Evolutionary conservation across 2,888 invertebrate genomes (phyloP), one percentile per base, ranked within the genome.

Genomic region (Holacanthella duospinosa): DNA sequence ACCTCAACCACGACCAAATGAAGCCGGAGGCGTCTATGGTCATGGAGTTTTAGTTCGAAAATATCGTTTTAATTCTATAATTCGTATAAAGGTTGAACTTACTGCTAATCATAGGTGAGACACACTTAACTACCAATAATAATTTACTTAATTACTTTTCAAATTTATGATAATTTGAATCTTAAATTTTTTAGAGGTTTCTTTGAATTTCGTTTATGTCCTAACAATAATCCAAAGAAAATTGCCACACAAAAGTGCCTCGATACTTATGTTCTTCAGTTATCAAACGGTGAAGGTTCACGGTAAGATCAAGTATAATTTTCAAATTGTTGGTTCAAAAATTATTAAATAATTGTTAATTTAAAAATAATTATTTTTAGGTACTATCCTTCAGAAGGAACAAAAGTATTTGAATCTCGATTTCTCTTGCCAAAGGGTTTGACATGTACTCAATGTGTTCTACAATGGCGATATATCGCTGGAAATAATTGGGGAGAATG

Each of bases 161-260:
- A 16, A 55, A 27, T 16, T 4, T 16, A 27, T 16, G 16, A 55
- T 26, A 26, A 27, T 27, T 21, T 27, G n/a, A 53, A 53, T 75
- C n/a, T 48, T 48, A 4, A 9, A 16, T n/a, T 48, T 48, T 48
- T 9, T 21, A 48, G 48, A 21, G 92, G 93, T 1, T 89, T 84
- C 78, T 93, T 92, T 74, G 89, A 91, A 76, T 92, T 93, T 77
- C 81, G 88, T 65, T 75, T 89, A 2, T 93, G 93, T 75, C 85
- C 89, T 1, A 84, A 88, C 75, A 78, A 77, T 61, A 76, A 77
- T 43, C 76, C 75, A 1, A 82, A 83, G 29, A 83, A 81, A 73
- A 83, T 82, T 36, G 85, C 86, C 1, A 83, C 82, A 0, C 89
- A 91, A 74, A 84, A 85, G 1, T 93, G 93, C 73, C 79, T 93